Evolutionary conservation across 2,888 invertebrate species (phyloP).

Genomic region (Stratiomys singularior): DNA sequence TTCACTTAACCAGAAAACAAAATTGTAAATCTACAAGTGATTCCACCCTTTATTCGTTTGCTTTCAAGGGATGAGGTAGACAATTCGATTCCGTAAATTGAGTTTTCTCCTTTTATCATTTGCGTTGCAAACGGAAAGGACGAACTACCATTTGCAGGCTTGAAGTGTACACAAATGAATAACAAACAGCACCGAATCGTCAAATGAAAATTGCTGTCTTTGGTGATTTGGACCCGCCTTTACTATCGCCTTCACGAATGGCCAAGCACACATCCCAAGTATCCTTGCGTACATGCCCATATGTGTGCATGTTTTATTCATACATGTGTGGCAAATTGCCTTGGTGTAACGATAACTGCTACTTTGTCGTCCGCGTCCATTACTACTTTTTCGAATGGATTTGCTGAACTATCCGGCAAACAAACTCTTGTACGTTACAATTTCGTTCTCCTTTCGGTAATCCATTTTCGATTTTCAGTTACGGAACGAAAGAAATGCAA

Average conservation of each 20-base stretch:
- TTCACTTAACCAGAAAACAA: too few relatives aligned
- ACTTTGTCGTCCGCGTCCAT: neutral
- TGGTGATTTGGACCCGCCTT: constrained; percentile 1
- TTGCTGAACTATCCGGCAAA: neutral
- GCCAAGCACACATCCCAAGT: neutral
- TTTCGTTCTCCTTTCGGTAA: neutral
- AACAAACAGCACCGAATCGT: too few relatives aligned
- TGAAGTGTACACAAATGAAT: too few relatives aligned
- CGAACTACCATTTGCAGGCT: too few relatives aligned
- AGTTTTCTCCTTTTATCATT: too few relatives aligned
- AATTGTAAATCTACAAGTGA: too few relatives aligned
- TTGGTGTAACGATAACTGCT: neutral
- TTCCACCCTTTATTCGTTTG: too few relatives aligned
- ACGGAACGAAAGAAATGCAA: neutral
- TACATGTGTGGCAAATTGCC: neutral
- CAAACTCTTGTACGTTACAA: neutral
- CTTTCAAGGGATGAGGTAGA: too few relatives aligned
- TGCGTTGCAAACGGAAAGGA: too few relatives aligned
- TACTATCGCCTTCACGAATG: neutral
- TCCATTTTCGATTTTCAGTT: constrained; percentile 10
- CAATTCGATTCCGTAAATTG: too few relatives aligned
- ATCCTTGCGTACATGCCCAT: neutral
- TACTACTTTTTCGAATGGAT: neutral
- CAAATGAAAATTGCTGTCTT: too few relatives aligned
- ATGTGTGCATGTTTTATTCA: neutral